These are phyloP conservation scores for Diploptera punctata DNA, from an alignment of 2,888 invertebrate species.

Conservation along the genomic window DNA sequence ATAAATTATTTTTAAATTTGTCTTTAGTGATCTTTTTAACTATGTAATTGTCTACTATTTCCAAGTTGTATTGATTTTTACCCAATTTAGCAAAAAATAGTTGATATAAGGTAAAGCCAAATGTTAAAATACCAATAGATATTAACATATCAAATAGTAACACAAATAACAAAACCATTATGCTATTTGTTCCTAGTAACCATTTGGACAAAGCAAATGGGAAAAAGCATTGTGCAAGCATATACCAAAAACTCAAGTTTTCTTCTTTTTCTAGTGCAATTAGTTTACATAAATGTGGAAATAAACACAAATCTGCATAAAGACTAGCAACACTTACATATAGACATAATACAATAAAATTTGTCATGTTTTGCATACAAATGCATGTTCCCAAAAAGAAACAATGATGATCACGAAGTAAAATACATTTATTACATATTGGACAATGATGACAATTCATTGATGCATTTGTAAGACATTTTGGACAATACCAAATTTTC, in stretches of 20 bases:
- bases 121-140: constrained; percentile 24
- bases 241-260: not conserved
- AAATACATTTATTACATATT: constrained; percentile 36
- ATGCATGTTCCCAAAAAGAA: constrained; percentile 40
- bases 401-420: constrained; percentile 38
- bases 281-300: constrained; percentile 6
- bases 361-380: constrained; percentile 27
- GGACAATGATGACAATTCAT: constrained; percentile 39
- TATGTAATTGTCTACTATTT: not conserved
- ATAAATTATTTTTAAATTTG: constrained; percentile 11
- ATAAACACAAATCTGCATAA: constrained; percentile 21
- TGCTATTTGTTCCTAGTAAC: constrained; percentile 25
- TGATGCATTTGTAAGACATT: constrained; percentile 27
- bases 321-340: constrained; percentile 30
- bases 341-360: constrained; percentile 37
- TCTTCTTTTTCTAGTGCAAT: constrained; percentile 11
- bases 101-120: constrained; percentile 30
- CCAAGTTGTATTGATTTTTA: not conserved
- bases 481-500: constrained; percentile 37
- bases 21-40: not conserved
- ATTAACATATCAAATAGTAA: constrained; percentile 32
- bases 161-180: constrained; percentile 23
- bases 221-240: constrained; percentile 30
- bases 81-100: constrained; percentile 10
- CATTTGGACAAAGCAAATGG: constrained; percentile 35